A percentile compares a stretch with the other conserved stretches of the same genome.
Conservation (phyloP, 2,888 invertebrate species). For the Drosophila mimetica region DNA sequence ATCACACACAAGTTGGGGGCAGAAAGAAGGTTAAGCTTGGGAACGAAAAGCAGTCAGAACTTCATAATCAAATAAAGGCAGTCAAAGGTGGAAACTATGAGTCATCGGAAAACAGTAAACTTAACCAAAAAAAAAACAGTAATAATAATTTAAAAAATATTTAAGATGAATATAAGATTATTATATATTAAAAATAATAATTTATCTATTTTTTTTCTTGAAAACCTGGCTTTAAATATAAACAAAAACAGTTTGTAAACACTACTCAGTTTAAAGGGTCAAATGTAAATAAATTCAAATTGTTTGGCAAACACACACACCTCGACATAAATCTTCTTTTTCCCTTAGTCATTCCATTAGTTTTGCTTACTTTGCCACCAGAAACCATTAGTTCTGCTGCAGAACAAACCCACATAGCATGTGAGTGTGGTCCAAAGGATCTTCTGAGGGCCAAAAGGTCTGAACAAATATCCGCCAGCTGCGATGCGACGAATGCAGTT, state of each 20-base stretch:
- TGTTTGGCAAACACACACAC: slow-evolving; percentile 36
- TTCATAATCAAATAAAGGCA: slow-evolving; percentile 6
- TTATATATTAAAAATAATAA: too few species aligned
- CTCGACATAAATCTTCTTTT: slow-evolving; percentile 1
- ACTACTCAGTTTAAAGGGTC: not conserved
- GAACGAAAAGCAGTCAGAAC: slow-evolving; percentile 10
- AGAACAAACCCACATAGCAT: slow-evolving; percentile 14
- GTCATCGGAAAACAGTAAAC: not conserved
- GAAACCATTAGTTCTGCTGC: slow-evolving; percentile 29
- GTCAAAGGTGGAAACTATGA: slow-evolving; percentile 8
- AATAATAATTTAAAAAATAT: too few species aligned
- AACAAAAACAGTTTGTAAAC: not conserved
- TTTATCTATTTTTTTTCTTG: too few species aligned
- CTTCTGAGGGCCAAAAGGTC: slow-evolving; percentile 17
- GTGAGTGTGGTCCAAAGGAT: slow-evolving; percentile 17
- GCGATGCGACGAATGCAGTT: slow-evolving; percentile 62
- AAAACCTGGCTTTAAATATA: not conserved
- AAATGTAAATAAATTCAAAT: slow-evolving; percentile 26
- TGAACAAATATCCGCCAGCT: slow-evolving; percentile 54
- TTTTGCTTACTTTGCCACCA: slow-evolving; percentile 24
- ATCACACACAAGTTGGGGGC: slow-evolving; percentile 6
- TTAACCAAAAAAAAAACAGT: too few species aligned
- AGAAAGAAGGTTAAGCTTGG: slow-evolving; percentile 5
- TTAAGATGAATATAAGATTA: too few species aligned
- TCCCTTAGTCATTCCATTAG: slow-evolving; percentile 29